Base-by-base conservation (phyloP, 2,888 invertebrate genomes). In the Leucoptera coffeella region DNA sequence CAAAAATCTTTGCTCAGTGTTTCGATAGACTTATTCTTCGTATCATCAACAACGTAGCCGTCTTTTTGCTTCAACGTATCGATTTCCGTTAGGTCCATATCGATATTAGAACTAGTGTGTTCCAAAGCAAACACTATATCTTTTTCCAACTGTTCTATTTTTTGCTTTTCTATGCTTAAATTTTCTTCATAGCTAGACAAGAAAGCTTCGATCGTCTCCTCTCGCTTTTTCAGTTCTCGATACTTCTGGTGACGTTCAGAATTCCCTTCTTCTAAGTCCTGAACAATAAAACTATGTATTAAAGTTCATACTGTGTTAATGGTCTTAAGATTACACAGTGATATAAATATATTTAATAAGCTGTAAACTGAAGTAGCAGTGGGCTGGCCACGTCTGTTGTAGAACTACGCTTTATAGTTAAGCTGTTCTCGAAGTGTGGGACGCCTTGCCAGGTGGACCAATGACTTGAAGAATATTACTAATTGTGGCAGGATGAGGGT, bases 151-250 rank as follows among this genome's bases (percentile, higher is more conserved):
- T 75, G 73, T 2, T 57, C 53, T 5, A 84, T 71, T 40, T 78
- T 79, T 8, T 77, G 74, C 33, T 73, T 52, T 50, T 86, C 85
- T 21, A 75, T 74, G 5, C 59, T 62, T 32, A 80, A 75, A 31
- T 64, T 77, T 15, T 75, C 72, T 35, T 81, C 80, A 41, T 78
- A 82, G 1, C 73, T 67, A 0, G 73, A 56, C 57, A 87, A 72
- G 41, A 89, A 89, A 11, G 75, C 62, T 38, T 88, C 85, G 77
- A 90, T 88, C 2, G 82, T 80, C 50, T 86, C 84, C 47, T 89
- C 90, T 26, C 86, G 71, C 39, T 84, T 83, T 39, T 82, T 80
- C 25, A 89, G 51, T 42, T 90, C 89, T 22, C 84, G 75, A 43
- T 86, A 89, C 47, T 87, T 88, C 33, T 82, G 79, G 40, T 82